Conservation (phyloP, 2,113 vertebrate species). For the Nycticorax nycticorax region DNA sequence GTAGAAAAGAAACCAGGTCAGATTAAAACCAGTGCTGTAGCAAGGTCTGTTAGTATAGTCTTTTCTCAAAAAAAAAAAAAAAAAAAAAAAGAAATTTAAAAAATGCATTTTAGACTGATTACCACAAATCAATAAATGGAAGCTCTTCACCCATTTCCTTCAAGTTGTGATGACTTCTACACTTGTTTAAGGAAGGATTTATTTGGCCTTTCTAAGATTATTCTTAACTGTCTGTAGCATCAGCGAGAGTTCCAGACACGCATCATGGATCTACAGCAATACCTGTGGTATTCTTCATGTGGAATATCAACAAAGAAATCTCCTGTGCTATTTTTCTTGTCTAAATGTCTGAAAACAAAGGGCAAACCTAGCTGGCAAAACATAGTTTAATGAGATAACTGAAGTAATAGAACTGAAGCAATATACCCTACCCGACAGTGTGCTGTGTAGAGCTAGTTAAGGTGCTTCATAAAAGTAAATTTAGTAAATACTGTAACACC, state of each 20-base stretch:
- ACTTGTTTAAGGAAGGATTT: background rate
- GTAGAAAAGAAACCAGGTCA: background rate
- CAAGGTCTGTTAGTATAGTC: background rate
- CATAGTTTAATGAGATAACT: background rate
- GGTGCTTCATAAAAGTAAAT: too few species aligned
- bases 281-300: background rate
- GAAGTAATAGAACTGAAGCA: background rate
- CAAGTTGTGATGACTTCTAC: background rate
- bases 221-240: background rate
- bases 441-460: background rate
- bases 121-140: background rate
- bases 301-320: background rate
- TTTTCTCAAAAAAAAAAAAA: background rate
- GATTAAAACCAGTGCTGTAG: background rate
- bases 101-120: background rate
- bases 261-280: background rate
- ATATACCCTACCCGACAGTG: background rate
- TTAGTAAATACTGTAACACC: too few species aligned
- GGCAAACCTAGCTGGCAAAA: background rate
- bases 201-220: background rate
- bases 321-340: background rate
- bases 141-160: background rate
- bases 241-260: background rate
- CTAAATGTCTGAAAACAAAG: background rate
- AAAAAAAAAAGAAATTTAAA: background rate